Evolutionary conservation across 2,888 invertebrate genomes (phyloP).

Genomic region (Pardosa pseudoannulata): DNA sequence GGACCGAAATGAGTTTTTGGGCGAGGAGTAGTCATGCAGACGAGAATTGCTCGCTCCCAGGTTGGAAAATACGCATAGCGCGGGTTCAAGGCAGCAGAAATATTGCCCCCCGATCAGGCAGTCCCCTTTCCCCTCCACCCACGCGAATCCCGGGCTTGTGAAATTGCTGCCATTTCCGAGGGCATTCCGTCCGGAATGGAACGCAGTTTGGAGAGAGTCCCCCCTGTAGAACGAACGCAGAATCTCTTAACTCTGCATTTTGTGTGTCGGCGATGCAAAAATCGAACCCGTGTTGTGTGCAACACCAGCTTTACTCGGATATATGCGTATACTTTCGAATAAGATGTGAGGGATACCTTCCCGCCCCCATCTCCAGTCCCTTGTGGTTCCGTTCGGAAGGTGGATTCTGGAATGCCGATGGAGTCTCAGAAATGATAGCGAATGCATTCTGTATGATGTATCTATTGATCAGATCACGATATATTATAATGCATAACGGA

Average conservation of each 20-base stretch:
- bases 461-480: too few relatives aligned
- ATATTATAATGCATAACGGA: too few relatives aligned
- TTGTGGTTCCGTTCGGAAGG: too few relatives aligned
- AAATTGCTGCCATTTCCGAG: conserved; percentile 2
- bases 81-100: conserved; percentile 53
- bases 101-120: conserved; percentile 21
- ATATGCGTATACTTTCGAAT: too few relatives aligned
- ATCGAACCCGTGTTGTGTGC: too few relatives aligned
- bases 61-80: conserved; percentile 58
- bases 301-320: too few relatives aligned
- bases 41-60: conserved; percentile 31
- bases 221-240: conserved; percentile 2
- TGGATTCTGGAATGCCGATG: too few relatives aligned
- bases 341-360: too few relatives aligned
- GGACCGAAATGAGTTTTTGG: conserved; percentile 59
- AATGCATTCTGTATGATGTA: too few relatives aligned
- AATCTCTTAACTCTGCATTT: neutral
- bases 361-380: too few relatives aligned
- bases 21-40: conserved; percentile 49
- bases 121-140: neutral
- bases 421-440: too few relatives aligned
- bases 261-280: neutral
- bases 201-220: conserved; percentile 47
- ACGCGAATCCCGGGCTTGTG: neutral
- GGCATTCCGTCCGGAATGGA: conserved; percentile 37